Conservation (phyloP, 1,140 invertebrate genomes). For the Druon quercuslanigerum region DNA sequence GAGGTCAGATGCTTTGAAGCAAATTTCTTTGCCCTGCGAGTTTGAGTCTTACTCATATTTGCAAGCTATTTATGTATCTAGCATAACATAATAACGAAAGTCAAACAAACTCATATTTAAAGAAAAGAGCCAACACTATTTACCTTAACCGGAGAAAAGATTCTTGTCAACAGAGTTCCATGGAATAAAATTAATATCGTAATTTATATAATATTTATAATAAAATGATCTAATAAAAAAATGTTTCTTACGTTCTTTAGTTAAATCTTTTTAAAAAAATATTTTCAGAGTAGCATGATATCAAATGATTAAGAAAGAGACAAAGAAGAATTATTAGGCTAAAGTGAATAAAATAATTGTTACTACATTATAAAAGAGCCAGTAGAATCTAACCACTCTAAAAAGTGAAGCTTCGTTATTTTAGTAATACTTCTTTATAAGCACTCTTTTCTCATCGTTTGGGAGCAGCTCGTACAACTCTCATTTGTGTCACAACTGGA, state of each 20-base stretch:
- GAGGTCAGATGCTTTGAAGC: slow-evolving; percentile 9
- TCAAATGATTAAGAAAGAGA: neutral
- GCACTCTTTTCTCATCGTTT: slow-evolving; percentile 3
- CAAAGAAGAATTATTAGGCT: slow-evolving; percentile 6
- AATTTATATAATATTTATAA: too few species aligned
- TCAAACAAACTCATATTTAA: neutral
- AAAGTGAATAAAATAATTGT: slow-evolving; percentile 8
- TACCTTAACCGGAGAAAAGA: too few species aligned
- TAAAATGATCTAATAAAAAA: too few species aligned
- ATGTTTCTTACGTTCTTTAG: too few species aligned
- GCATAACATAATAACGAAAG: neutral
- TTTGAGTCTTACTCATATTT: neutral
- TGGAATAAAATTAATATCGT: too few species aligned
- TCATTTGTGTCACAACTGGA: slow-evolving; percentile 23
- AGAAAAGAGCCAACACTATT: neutral
- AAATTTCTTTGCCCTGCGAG: neutral
- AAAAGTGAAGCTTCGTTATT: slow-evolving; percentile 13
- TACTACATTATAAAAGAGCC: neutral
- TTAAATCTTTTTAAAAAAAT: too few species aligned
- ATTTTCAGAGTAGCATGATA: too few species aligned
- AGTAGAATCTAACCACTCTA: slow-evolving; percentile 17
- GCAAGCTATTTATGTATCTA: neutral
- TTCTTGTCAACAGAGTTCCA: too few species aligned
- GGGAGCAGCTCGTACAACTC: slow-evolving; percentile 13
- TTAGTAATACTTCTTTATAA: slow-evolving; percentile 25